Conservation (phyloP, 2,888 invertebrate species). For the Aleiodes leptofemur region DNA sequence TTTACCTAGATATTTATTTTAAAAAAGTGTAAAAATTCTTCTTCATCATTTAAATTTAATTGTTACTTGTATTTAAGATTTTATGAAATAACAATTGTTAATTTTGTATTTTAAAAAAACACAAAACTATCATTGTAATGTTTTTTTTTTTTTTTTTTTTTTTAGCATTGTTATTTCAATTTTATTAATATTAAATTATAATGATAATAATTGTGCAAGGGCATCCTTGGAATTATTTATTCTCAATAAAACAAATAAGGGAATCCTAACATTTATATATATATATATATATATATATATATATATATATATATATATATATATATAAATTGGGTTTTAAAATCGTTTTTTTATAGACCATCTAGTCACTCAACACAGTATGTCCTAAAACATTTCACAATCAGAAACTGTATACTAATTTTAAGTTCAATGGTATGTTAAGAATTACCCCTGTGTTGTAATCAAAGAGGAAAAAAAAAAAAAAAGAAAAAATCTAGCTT, state of each 20-base stretch:
- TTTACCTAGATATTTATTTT: too few species aligned
- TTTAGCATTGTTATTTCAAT: conserved; percentile 39
- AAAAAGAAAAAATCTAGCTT: conserved; percentile 12
- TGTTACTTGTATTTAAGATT: conserved; percentile 27
- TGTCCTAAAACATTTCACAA: conserved; percentile 64
- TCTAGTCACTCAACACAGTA: conserved; percentile 57
- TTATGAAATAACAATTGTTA: conserved; percentile 10
- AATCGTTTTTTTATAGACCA: conserved; percentile 64
- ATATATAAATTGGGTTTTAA: conserved; percentile 50
- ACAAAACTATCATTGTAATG: not conserved
- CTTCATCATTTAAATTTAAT: conserved; percentile 31
- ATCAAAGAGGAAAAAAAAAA: conserved; percentile 40
- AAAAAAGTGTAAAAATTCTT: not conserved
- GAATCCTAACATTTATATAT: conserved; percentile 42
- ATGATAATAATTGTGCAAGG: conserved; percentile 44
- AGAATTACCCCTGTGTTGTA: conserved; percentile 52
- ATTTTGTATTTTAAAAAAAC: not conserved
- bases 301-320: conserved; percentile 36
- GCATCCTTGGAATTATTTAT: conserved; percentile 42
- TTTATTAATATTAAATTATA: conserved; percentile 30
- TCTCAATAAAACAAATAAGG: conserved; percentile 20
- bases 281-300: conserved; percentile 40
- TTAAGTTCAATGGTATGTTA: conserved; percentile 65
- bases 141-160: conserved; percentile 3
- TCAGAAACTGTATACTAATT: conserved; percentile 66